phyloP scores from a whole-genome alignment of 2,888 invertebrate species.

The Dicycla oo region DNA sequence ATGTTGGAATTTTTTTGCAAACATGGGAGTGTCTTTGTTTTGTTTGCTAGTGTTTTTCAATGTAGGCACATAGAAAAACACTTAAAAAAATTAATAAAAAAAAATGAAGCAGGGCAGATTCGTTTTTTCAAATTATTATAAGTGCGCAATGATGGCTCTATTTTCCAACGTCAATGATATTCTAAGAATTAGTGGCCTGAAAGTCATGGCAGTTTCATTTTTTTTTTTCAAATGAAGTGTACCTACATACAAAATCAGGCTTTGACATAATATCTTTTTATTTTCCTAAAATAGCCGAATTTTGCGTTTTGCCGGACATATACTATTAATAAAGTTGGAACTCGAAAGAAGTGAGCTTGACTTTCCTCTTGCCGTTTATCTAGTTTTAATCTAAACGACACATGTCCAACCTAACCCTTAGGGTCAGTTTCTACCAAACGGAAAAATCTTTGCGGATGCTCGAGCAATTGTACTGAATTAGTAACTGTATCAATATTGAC shows the following conservation, averaged over 20 bases:
- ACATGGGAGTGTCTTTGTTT: not conserved
- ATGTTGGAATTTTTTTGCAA: conserved; percentile 14
- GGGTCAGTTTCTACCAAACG: no score
- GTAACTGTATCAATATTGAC: no score
- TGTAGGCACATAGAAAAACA: no score
- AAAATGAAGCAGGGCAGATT: no score
- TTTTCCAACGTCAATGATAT: not conserved
- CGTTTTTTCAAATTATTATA: not conserved
- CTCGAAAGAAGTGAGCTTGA: conserved; percentile 1
- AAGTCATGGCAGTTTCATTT: not conserved
- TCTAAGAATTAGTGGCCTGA: not conserved
- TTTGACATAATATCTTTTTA: not conserved
- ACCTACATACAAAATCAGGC: not conserved
- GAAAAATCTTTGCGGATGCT: no score
- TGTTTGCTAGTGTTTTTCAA: not conserved
- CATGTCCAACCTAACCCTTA: not conserved
- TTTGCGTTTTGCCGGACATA: not conserved
- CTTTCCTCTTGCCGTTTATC: not conserved
- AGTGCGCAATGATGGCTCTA: not conserved
- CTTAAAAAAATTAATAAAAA: no score
- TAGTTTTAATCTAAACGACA: conserved; percentile 1
- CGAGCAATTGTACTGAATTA: no score
- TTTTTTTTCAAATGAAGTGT: not conserved
- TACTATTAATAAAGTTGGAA: not conserved
- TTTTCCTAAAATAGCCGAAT: not conserved